Base-by-base conservation (phyloP, 23 tunicate species). In the Styela plicata region DNA sequence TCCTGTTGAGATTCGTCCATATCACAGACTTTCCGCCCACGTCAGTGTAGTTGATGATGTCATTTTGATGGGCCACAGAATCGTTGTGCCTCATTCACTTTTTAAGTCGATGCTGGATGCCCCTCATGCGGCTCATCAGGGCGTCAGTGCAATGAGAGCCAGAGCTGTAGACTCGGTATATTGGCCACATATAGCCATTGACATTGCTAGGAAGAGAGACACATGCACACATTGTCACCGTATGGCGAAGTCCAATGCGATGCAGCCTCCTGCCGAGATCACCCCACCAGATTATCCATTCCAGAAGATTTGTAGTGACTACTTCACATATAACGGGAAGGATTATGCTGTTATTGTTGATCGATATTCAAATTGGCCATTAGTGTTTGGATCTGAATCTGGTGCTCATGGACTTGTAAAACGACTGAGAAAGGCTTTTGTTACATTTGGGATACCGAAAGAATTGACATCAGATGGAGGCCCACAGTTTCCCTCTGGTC, bases 391-490 rank as follows among this genome's bases (percentile, higher is more conserved):
- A 3, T 5, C 57, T 7, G 7, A 7, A 13, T 7, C 10, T 44
- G 57, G 57, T 44, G 57, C 57, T 7, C 7, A 7, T 5, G 57
- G 57, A 44, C 57, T 44, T 44, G 13, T 44, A 7, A 44, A 13
- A 7, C 7, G 57, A 10, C 80, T 75, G 24, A 63, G 80, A 22
- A 10, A 31, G 7, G 24, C 44, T 7, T 79, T 79, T 13, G 74
- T 66, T 17, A 79, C 74, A 17, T 79, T 79, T 31, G 74, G 83
- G 10, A 66, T 79, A 7, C 74, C 83, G 19, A 74, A 79, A 2
- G 83, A 79, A 79, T 10, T 79, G 63, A 23, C 34, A 7, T 25
- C 36, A 2, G 83, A 62, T 62, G 83, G 83, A 18, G 71, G 83
- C 22, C 83, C 83, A 2, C 74, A 63, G 26, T 79, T 79, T 62